Conservation (phyloP, 1,140 invertebrate genomes). For the Lepidurus packardi region DNA sequence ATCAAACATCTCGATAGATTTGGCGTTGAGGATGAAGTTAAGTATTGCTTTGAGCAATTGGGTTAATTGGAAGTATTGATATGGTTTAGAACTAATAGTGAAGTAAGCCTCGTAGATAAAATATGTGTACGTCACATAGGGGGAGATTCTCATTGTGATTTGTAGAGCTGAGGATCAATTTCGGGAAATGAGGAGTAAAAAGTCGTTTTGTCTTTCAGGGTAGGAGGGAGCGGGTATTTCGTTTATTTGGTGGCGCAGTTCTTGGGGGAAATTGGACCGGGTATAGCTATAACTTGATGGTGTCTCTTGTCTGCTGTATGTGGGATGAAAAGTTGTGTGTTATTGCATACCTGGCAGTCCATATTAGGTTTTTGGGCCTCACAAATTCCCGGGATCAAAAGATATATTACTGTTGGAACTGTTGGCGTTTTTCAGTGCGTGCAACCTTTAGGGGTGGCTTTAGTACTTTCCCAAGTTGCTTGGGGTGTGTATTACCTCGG, state of each 20-base stretch:
- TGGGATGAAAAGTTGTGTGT: neutral
- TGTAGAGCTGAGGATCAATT: too few relatives aligned
- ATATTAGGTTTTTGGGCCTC: neutral
- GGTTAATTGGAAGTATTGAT: too few relatives aligned
- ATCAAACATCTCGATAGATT: too few relatives aligned
- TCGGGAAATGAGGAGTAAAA: too few relatives aligned
- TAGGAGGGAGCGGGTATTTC: neutral
- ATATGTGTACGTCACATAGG: neutral
- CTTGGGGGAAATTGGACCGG: neutral
- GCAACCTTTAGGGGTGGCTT: neutral
- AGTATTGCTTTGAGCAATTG: too few relatives aligned
- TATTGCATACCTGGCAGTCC: slow-evolving; percentile 8
- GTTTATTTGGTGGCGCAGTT: neutral
- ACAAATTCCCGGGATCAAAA: neutral
- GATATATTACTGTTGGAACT: slow-evolving; percentile 6
- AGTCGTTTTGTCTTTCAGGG: neutral
- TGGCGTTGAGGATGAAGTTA: too few relatives aligned
- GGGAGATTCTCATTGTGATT: neutral
- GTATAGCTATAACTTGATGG: neutral
- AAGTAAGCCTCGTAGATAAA: neutral
- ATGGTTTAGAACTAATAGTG: too few relatives aligned
- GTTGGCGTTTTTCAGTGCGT: neutral
- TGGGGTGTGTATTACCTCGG: neutral
- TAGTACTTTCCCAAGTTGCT: neutral
- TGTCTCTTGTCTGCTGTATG: neutral